Evolutionary conservation across 1,140 invertebrate genomes (phyloP).

Genomic region (Orchestia grillus): DNA sequence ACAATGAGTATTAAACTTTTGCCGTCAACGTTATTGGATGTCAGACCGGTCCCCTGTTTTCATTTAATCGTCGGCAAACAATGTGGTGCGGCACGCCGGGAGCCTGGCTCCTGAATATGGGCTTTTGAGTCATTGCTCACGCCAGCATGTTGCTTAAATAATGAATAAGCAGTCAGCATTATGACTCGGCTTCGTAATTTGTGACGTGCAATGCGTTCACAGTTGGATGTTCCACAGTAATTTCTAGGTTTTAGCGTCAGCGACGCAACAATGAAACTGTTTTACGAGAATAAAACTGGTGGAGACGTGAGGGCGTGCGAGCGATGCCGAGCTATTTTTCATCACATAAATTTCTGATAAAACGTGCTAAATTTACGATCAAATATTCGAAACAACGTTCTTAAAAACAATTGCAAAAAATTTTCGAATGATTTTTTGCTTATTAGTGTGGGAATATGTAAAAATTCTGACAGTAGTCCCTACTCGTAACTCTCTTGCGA

Average conservation of each 20-base stretch:
- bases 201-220: conserved; percentile 3
- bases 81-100: background rate
- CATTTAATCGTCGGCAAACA: conserved; percentile 48
- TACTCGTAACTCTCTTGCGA: too few species aligned
- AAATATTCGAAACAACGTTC: background rate
- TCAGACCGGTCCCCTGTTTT: conserved; percentile 10
- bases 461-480: background rate
- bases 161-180: conserved; percentile 35
- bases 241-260: background rate
- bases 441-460: background rate
- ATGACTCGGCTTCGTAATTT: conserved; percentile 11
- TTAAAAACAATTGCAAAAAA: background rate
- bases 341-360: background rate
- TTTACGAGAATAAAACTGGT: background rate
- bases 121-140: conserved; percentile 18
- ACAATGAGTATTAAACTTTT: conserved; percentile 53
- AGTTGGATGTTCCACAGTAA: background rate
- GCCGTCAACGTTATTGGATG: conserved; percentile 50
- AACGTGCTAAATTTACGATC: background rate
- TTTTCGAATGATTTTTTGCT: background rate
- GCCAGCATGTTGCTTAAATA: background rate
- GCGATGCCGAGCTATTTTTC: background rate
- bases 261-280: background rate
- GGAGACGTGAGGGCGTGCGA: background rate
- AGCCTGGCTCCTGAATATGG: background rate